Evolutionary conservation across 2,113 vertebrate genomes (phyloP).

Genomic region (Neomonachus schauinslandi): DNA sequence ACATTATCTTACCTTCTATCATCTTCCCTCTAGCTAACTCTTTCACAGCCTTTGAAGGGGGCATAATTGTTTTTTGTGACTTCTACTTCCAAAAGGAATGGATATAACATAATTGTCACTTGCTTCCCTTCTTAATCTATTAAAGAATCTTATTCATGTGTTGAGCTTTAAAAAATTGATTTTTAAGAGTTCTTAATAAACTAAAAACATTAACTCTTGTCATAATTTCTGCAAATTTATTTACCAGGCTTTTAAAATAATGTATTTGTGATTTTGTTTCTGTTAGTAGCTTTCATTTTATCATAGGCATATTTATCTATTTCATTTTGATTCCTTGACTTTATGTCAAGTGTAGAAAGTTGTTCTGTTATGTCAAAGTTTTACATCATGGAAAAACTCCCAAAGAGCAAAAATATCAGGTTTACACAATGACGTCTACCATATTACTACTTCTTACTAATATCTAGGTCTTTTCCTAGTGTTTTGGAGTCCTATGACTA

Average conservation of each 20-base stretch:
- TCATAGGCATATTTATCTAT: background rate
- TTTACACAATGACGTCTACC: background rate
- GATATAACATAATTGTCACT: background rate
- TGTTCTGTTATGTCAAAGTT: background rate
- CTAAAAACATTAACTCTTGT: background rate
- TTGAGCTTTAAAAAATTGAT: background rate
- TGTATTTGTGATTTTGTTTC: background rate
- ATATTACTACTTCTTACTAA: background rate
- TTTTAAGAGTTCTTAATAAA: background rate
- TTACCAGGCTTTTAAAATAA: background rate
- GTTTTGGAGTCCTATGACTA: background rate
- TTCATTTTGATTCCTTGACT: background rate
- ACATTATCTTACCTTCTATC: too few relatives aligned
- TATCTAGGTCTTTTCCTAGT: background rate
- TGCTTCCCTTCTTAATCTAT: background rate
- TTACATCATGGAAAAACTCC: background rate
- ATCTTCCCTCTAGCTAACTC: too few relatives aligned
- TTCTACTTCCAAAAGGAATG: conserved; percentile 9
- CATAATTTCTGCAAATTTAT: background rate
- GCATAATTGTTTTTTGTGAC: background rate
- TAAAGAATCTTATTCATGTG: conserved; percentile 3
- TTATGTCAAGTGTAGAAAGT: background rate
- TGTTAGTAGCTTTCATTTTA: background rate
- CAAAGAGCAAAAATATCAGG: background rate
- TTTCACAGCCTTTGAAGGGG: background rate